Evolutionary conservation across 2,113 vertebrate genomes (phyloP).

Genomic region (Delphinapterus leucas): DNA sequence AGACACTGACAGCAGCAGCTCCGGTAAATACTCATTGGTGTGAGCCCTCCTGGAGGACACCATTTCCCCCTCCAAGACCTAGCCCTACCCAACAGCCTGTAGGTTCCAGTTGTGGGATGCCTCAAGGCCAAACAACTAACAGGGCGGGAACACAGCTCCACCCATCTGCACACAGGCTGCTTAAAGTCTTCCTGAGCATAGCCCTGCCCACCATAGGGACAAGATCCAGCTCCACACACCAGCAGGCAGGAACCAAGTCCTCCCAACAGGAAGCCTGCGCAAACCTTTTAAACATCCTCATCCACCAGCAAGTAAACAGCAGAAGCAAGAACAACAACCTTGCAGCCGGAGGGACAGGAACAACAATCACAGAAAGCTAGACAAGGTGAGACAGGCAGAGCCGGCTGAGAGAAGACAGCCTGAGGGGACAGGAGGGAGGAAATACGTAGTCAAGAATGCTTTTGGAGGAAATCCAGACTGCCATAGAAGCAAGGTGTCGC

Average conservation of each 20-base stretch:
- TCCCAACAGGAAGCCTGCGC: neutral
- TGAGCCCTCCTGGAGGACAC: neutral
- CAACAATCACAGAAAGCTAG: neutral
- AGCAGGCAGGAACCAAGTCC: neutral
- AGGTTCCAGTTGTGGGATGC: neutral
- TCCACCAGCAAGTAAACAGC: neutral
- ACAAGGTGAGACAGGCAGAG: neutral
- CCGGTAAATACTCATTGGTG: neutral
- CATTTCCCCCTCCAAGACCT: neutral
- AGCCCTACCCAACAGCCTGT: neutral
- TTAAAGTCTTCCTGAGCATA: neutral
- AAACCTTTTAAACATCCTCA: neutral
- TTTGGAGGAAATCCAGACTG: too few species aligned
- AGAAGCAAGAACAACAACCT: neutral
- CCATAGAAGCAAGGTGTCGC: too few species aligned
- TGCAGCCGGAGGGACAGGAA: neutral
- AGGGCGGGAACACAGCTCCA: neutral
- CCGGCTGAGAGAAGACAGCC: too few species aligned
- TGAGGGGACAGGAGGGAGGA: too few species aligned
- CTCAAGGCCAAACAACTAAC: neutral
- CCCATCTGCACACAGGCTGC: neutral
- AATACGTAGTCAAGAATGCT: too few species aligned
- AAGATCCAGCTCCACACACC: neutral
- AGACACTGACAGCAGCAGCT: neutral
- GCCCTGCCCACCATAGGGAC: neutral